phyloP scores from a whole-genome alignment of 2,113 vertebrate genomes.

The Garra rufa region DNA sequence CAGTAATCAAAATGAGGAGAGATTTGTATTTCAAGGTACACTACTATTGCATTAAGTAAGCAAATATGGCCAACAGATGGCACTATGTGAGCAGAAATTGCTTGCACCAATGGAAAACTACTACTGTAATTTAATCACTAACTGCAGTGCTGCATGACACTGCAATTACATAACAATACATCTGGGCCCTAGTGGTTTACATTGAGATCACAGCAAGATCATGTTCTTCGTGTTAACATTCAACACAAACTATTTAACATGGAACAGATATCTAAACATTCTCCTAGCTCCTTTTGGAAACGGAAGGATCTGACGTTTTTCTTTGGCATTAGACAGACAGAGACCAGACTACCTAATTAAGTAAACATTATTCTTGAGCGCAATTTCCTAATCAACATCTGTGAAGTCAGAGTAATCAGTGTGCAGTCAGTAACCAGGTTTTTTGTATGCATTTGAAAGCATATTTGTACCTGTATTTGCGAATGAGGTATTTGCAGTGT shows the following conservation, averaged over 20 bases:
- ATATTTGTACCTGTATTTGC: constrained; percentile 45
- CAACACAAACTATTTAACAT: background rate
- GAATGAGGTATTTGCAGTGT: constrained; percentile 97
- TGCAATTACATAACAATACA: constrained; percentile 36
- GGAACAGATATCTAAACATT: background rate
- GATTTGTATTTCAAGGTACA: background rate
- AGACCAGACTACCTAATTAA: background rate
- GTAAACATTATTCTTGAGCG: constrained; percentile 9
- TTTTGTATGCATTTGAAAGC: background rate
- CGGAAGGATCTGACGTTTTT: background rate
- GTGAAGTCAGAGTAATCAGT: background rate
- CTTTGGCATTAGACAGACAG: background rate
- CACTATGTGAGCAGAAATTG: constrained; percentile 19
- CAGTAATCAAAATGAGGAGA: background rate
- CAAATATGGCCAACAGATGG: constrained; percentile 60
- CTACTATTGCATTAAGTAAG: background rate
- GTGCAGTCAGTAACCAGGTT: background rate
- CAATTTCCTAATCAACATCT: background rate
- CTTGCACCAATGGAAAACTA: constrained; percentile 44
- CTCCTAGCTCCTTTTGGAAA: background rate
- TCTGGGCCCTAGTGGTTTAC: constrained; percentile 21
- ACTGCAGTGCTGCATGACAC: constrained; percentile 44
- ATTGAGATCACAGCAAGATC: background rate
- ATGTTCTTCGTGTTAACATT: background rate
- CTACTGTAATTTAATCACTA: constrained; percentile 39